Percentiles rank a stretch among this genome's conserved stretches.
Conservation (phyloP, 1,140 invertebrate species). For the Papilio machaon region DNA sequence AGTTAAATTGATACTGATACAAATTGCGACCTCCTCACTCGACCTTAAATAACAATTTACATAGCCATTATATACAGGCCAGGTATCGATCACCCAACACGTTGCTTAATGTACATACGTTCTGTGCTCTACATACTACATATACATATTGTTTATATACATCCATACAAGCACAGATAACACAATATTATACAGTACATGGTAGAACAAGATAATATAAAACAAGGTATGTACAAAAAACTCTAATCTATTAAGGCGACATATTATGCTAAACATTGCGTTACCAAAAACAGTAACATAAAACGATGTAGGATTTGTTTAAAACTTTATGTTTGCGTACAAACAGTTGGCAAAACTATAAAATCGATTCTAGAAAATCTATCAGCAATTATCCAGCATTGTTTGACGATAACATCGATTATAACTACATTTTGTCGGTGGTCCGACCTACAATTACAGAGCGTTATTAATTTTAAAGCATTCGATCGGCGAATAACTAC, state of each 20-base stretch:
- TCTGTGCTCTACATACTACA: background rate
- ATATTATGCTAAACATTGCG: background rate
- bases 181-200: too few relatives aligned
- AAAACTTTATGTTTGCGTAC: background rate
- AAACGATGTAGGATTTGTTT: background rate
- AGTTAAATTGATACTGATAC: constrained; percentile 33
- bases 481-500: constrained; percentile 50
- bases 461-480: constrained; percentile 46
- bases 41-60: constrained; percentile 55
- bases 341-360: constrained; percentile 3
- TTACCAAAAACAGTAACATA: background rate
- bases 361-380: constrained; percentile 13
- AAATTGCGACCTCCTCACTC: constrained; percentile 34
- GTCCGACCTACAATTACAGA: constrained; percentile 51
- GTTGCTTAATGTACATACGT: constrained; percentile 50
- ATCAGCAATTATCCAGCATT: constrained; percentile 29
- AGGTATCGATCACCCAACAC: constrained; percentile 51
- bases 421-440: constrained; percentile 56
- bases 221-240: too few relatives aligned
- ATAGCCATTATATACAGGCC: constrained; percentile 54
- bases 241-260: background rate
- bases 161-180: background rate
- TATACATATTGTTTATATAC: background rate
- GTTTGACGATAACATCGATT: constrained; percentile 48
- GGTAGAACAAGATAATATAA: too few relatives aligned